Evolutionary conservation across 2,113 vertebrate species (phyloP).

Genomic region (cattle (Bos taurus)): ARS-UCD2.0 NC_037330.1:41857501-41858000

Average conservation of each 20-base stretch:
- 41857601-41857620: neutral
- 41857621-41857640: neutral
- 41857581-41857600: neutral
- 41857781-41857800: neutral
- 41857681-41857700: neutral
- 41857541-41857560: neutral
- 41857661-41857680: neutral
- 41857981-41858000: slow-evolving; percentile 67
- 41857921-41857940: slow-evolving; percentile 71
- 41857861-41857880: slow-evolving; percentile 47
- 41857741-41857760: neutral
- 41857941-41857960: slow-evolving; percentile 43
- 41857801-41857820: slow-evolving; percentile 39
- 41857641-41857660: neutral
- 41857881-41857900: slow-evolving; percentile 61
- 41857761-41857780: neutral
- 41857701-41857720: neutral
- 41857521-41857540: neutral
- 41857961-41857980: slow-evolving; percentile 77
- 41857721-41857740: neutral
- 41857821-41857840: slow-evolving; percentile 37
- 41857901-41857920: slow-evolving; percentile 51
- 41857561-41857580: neutral
- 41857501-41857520: neutral
- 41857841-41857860: slow-evolving; percentile 56